These are phyloP conservation scores for Ibycter americanus DNA, from an alignment of 2,797 vertebrate species.

Conservation along the genomic window DNA sequence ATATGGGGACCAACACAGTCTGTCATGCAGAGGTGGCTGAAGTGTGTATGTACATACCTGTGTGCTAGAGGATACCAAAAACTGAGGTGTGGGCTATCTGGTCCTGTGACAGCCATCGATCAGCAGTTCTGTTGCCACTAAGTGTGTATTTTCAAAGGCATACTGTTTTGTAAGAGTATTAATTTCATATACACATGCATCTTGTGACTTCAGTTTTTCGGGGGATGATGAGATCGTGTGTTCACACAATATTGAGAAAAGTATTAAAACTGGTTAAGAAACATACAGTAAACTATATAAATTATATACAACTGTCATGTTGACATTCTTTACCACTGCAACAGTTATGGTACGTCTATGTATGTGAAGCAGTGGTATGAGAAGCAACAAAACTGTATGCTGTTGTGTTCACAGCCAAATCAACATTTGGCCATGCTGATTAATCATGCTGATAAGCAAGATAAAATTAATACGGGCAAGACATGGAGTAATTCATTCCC, in stretches of 20 bases:
- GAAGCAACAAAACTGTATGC: not conserved
- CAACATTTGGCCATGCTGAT: constrained; percentile 6
- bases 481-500: not conserved
- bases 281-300: not conserved
- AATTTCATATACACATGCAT: not conserved
- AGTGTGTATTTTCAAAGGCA: fast-evolving
- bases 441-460: constrained; percentile 26
- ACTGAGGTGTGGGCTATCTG: not conserved
- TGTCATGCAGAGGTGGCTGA: not conserved
- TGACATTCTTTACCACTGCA: not conserved
- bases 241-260: not conserved
- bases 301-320: not conserved
- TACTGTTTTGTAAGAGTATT: not conserved
- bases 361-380: not conserved
- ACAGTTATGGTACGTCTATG: not conserved
- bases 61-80: not conserved
- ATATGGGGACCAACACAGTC: not conserved
- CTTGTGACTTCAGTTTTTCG: not conserved
- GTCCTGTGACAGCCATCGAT: not conserved
- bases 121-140: not conserved
- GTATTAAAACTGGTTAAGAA: not conserved
- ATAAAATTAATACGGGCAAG: constrained; percentile 25
- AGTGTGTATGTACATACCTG: not conserved
- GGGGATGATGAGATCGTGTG: not conserved
- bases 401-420: not conserved